Evolutionary conservation across 2,113 vertebrate species (phyloP).

Genomic region (Amphilophus citrinellus): DNA sequence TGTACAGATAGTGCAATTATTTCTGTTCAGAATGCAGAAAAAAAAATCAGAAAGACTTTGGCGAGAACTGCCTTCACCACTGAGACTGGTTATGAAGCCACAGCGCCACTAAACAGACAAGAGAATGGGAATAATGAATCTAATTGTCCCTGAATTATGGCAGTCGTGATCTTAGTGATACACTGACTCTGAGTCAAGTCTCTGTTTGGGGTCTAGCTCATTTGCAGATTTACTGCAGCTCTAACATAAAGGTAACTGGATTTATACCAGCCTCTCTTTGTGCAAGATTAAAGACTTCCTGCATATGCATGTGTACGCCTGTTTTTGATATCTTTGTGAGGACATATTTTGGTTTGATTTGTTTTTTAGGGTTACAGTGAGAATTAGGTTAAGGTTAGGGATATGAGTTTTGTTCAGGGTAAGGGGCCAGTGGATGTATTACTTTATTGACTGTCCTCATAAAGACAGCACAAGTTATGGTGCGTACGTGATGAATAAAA

Average conservation of each 20-base stretch:
- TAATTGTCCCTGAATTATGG: background rate
- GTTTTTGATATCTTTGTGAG: background rate
- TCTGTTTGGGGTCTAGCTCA: conserved; percentile 1
- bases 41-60: background rate
- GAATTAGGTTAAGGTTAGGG: background rate
- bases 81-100: background rate
- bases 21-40: background rate
- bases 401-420: background rate
- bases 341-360: background rate
- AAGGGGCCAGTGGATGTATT: background rate
- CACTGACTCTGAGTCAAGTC: conserved; percentile 14
- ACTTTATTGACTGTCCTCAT: background rate
- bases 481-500: background rate
- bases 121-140: background rate
- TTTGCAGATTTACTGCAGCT: conserved; percentile 30
- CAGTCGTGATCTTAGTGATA: background rate
- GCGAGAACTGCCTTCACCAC: background rate
- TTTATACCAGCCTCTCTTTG: background rate
- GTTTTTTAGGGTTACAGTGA: background rate
- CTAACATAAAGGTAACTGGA: background rate
- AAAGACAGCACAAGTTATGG: background rate
- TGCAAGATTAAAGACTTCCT: background rate
- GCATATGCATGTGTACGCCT: background rate
- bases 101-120: background rate
- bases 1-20: background rate